Evolutionary conservation across 2,888 invertebrate genomes (phyloP), one percentile per base, ranked within the genome.

Genomic region (Flexamia atlantica): DNA sequence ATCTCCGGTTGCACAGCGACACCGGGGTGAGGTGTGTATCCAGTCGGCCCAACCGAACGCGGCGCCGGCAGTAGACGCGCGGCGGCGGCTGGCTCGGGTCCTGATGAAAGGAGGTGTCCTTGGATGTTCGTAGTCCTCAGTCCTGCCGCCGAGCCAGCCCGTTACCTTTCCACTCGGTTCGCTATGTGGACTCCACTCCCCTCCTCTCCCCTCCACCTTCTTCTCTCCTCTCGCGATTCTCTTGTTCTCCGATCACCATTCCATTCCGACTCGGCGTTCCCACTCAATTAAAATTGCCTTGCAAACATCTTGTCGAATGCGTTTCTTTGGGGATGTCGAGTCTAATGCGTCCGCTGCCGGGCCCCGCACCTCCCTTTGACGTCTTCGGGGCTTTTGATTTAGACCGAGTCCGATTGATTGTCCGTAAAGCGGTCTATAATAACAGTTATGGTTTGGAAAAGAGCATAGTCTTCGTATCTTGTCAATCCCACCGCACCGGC

Each of bases 101-200:
- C 36, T 70, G 70, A 70, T 70, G 70, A 70, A 70, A 70, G 70
- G 70, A 40, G 70, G 36, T 70, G 70, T 70, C 70, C 70, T 70
- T 70, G 70, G 70, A 70, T 64, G 64, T 64, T 64, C 64, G 57
- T 57, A 57, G 57, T 57, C 57, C 57, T 57, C 23, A 64, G 64
- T 28, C 64, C 30, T 64, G 28, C 64, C 64, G 57, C 57, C 57
- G 57, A 57, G 57, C 68, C 30, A 68, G 68, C 32, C 70, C 70
- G 70, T 70, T 70, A 70, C 70, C 70, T 70, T 70, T 70, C 36
- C 70, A 28, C 70, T 70, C 70, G 70, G 36, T 40, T 32, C 70
- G 70, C 70, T 64, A 64, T 64, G 64, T 64, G 64, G 64, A 25
- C 64, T 64, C 28, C 28, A 28, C 28, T 9, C 30, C 28, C 64